These are phyloP conservation scores for Sciurus niger DNA, from an alignment of 2,113 vertebrate genomes.

Conservation along the genomic window DNA sequence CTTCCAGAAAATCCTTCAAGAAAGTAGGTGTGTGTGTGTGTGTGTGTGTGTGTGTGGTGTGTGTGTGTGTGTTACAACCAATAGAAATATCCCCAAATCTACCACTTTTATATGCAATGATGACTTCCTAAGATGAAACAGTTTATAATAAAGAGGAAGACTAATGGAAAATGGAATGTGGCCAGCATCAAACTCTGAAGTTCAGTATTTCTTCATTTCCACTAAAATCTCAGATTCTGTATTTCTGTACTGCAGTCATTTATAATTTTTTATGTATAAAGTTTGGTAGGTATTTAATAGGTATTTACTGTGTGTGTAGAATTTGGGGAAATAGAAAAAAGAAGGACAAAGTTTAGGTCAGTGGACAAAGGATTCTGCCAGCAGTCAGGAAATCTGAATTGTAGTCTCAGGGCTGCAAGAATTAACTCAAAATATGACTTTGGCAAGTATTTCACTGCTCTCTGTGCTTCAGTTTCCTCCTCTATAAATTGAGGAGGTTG, in stretches of 20 bases:
- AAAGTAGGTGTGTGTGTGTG: background rate
- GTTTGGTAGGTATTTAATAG: background rate
- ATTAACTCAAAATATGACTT: constrained; percentile 31
- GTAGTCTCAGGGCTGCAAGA: background rate
- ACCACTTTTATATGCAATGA: background rate
- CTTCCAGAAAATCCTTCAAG: background rate
- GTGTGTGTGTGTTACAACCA: background rate
- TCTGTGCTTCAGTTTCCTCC: background rate
- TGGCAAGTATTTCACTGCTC: constrained; percentile 33
- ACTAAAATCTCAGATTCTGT: background rate
- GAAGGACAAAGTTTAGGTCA: background rate
- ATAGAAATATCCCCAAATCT: background rate
- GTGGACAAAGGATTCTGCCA: background rate
- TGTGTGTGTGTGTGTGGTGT: background rate
- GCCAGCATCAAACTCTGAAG: background rate
- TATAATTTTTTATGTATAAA: background rate
- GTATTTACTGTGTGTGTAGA: background rate
- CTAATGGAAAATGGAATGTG: background rate
- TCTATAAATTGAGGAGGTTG: constrained; percentile 55
- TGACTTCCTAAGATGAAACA: background rate
- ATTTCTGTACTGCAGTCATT: background rate
- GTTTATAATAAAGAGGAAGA: background rate
- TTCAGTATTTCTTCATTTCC: constrained; percentile 8
- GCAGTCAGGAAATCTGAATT: background rate
- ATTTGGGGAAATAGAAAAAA: background rate